phyloP scores from a whole-genome alignment of 2,113 vertebrate genomes.

The Neolamprologus tretocephalus region DNA sequence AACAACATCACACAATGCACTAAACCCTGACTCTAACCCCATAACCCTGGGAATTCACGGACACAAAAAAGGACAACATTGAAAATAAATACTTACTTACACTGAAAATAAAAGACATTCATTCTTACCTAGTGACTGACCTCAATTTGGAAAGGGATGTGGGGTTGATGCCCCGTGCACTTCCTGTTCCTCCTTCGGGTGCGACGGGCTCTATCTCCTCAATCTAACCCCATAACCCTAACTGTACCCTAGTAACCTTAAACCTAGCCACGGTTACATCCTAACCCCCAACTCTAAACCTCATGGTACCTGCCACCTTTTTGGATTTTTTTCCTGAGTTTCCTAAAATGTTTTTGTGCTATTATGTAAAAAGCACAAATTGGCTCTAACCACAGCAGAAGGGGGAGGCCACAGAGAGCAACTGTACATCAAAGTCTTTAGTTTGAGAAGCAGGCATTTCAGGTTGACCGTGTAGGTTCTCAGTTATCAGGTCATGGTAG shows the following conservation, averaged over 20 bases:
- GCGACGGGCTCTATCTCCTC: neutral
- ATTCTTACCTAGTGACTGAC: neutral
- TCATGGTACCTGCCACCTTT: neutral
- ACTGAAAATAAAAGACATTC: neutral
- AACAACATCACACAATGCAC: neutral
- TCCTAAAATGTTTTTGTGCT: neutral
- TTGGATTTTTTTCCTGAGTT: neutral
- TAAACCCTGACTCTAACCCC: neutral
- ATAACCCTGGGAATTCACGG: neutral
- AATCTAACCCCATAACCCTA: neutral
- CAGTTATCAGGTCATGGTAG: neutral
- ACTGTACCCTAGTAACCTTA: neutral
- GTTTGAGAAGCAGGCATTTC: neutral
- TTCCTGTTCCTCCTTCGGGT: neutral
- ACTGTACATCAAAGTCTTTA: neutral
- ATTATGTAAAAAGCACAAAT: neutral
- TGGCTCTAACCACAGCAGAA: neutral
- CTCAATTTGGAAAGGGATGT: neutral
- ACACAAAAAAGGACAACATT: neutral
- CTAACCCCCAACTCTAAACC: neutral
- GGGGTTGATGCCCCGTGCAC: neutral
- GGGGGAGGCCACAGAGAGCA: neutral
- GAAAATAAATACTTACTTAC: neutral
- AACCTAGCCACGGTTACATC: neutral
- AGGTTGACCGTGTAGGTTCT: neutral